Conservation (phyloP, 2,113 vertebrate genomes). For the Paradoxurus hermaphroditus region DNA sequence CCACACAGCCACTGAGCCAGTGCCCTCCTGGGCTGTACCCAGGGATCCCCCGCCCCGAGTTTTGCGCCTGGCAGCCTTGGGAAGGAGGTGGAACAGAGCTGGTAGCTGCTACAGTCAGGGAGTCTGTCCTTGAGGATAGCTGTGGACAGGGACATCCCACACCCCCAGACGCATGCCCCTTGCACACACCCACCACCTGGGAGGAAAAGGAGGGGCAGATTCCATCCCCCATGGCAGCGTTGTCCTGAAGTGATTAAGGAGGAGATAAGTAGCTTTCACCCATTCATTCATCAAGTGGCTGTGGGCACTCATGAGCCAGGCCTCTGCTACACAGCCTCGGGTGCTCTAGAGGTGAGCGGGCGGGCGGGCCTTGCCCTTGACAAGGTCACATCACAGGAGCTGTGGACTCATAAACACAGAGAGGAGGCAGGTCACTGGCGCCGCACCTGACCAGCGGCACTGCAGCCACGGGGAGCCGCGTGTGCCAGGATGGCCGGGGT, state of each 20-base stretch:
- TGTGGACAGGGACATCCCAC: neutral
- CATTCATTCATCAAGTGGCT: neutral
- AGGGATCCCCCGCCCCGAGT: neutral
- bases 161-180: fast-evolving
- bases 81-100: neutral
- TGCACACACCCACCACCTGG: fast-evolving
- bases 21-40: neutral
- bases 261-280: neutral
- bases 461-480: neutral
- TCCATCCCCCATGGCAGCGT: fast-evolving
- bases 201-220: neutral
- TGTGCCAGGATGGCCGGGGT: neutral
- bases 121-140: neutral
- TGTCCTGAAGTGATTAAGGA: neutral
- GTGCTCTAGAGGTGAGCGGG: neutral
- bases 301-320: neutral
- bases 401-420: fast-evolving
- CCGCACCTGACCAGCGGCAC: neutral
- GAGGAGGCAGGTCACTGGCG: neutral
- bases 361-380: neutral
- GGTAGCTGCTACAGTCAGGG: neutral
- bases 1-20: too few relatives aligned
- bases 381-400: neutral
- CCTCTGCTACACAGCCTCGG: neutral
- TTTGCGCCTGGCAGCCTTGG: neutral